These are phyloP conservation scores for Sardina pilchardus DNA, from an alignment of 2,113 vertebrate genomes.

Conservation along the genomic window DNA sequence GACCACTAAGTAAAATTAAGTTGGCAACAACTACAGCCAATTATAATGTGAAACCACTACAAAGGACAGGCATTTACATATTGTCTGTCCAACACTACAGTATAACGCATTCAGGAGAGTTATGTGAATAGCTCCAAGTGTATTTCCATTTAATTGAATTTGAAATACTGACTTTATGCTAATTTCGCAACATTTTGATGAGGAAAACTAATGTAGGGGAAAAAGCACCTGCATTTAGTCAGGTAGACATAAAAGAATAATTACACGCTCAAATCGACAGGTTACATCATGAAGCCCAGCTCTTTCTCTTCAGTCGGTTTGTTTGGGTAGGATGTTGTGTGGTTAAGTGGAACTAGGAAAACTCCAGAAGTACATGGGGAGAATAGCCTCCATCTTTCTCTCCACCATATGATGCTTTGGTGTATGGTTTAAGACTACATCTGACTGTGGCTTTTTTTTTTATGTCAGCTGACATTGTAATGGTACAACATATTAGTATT, in stretches of 20 bases:
- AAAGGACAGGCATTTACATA: background rate
- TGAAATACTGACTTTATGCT: conserved; percentile 4
- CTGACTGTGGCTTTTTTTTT: conserved; percentile 4
- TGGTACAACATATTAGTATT: conserved; percentile 35
- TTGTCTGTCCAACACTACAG: conserved; percentile 1
- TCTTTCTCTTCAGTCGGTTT: background rate
- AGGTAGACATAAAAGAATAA: background rate
- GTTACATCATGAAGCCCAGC: background rate
- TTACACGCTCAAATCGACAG: background rate
- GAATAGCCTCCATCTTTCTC: background rate
- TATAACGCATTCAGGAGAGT: background rate
- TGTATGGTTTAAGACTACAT: background rate
- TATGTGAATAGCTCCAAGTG: background rate
- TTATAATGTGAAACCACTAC: conserved; percentile 9
- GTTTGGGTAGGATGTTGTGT: background rate
- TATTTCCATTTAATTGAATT: background rate
- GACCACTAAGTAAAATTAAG: conserved; percentile 5
- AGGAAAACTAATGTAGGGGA: background rate
- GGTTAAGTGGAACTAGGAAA: background rate
- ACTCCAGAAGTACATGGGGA: background rate
- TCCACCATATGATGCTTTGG: background rate
- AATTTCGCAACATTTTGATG: background rate
- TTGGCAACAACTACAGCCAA: background rate
- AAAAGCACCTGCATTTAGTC: background rate
- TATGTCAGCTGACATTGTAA: conserved; percentile 30